Evolutionary conservation across 2,113 vertebrate genomes (phyloP), one percentile per base, ranked within the genome.

Genomic region (Poeciliopsis turrubarensis): DNA sequence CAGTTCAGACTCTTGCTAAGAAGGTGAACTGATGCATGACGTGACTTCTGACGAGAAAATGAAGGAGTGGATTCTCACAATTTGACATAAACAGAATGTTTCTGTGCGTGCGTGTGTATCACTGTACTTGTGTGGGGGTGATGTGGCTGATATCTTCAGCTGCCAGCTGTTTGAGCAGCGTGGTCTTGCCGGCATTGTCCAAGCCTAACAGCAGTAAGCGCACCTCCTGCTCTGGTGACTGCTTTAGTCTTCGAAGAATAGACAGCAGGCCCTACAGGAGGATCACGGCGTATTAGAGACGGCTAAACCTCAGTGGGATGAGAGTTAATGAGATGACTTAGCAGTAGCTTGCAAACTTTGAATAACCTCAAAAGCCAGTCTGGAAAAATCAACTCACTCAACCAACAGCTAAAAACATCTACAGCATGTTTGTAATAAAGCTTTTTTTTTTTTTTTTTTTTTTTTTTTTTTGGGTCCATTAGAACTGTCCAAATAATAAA

Each of bases 181-280:
- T 98, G 31, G 96, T 98, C 92, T 98, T 98, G 78, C 97, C 97
- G 51, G 96, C 95, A 91, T 98, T 98, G 90, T 98, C 97, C 94
- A 98, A 93, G 76, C 97, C 97, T 81, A 98, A 95, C 87, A 98
- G 93, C 86, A 98, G 95, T 81, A 98, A 96, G 70, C 95, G 93
- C 77, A 98, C 96, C 92, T 98, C 97, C 94, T 96, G 96, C 77
- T 99, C 97, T 60, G 96, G 96, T 68, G 96, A 90, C 77, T 95
- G 96, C 92, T 97, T 97, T 92, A 97, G 88, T 89, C 96, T 96
- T 73, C 97, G 96, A 65, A 98, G 89, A 80, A 98, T 96, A 80
- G 97, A 96, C 87, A 98, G 91, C 89, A 97, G 94, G 91, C 97
- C 97, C 97, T 98, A 86, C 64, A 62, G 29, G 65, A n/a, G 78